Conservation (phyloP, 2,888 invertebrate species). For the Halocaridina rubra region DNA sequence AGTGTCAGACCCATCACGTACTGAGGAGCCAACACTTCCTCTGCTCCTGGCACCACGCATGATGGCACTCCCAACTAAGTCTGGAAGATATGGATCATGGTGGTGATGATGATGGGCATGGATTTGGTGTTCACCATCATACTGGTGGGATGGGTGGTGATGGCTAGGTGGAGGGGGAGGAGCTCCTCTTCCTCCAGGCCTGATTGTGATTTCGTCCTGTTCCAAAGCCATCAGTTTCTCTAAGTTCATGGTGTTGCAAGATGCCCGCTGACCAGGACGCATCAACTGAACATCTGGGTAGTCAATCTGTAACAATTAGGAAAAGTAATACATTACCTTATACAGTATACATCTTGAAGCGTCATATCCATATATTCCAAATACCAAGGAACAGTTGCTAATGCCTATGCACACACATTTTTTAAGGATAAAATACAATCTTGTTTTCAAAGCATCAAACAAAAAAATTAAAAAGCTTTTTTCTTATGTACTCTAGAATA, state of each 20-base stretch:
- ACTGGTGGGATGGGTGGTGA: conserved; percentile 13
- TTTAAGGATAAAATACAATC: background rate
- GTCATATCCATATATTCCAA: too few relatives aligned
- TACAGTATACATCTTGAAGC: background rate
- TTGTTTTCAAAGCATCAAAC: background rate
- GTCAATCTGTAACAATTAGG: conserved; percentile 75
- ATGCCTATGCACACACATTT: background rate
- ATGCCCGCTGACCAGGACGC: conserved; percentile 67
- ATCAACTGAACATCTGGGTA: conserved; percentile 75
- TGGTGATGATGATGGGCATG: conserved; percentile 20
- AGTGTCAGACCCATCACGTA: conserved; percentile 89
- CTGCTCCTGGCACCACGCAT: conserved; percentile 52
- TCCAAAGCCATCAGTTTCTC: conserved; percentile 67
- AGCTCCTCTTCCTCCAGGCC: conserved; percentile 44
- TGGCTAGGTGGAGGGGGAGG: conserved; percentile 43
- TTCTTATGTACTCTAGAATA: too few relatives aligned
- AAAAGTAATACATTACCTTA: background rate
- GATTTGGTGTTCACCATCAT: background rate
- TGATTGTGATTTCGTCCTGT: conserved; percentile 65
- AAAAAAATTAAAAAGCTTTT: too few relatives aligned
- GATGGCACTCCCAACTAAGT: conserved; percentile 53
- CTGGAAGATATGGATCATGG: conserved; percentile 52
- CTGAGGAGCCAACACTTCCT: conserved; percentile 59
- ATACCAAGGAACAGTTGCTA: too few relatives aligned
- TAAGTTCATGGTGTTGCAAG: conserved; percentile 67